Evolutionary conservation across 2,797 vertebrate species (phyloP).

Genomic region (Perodicticus potto): DNA sequence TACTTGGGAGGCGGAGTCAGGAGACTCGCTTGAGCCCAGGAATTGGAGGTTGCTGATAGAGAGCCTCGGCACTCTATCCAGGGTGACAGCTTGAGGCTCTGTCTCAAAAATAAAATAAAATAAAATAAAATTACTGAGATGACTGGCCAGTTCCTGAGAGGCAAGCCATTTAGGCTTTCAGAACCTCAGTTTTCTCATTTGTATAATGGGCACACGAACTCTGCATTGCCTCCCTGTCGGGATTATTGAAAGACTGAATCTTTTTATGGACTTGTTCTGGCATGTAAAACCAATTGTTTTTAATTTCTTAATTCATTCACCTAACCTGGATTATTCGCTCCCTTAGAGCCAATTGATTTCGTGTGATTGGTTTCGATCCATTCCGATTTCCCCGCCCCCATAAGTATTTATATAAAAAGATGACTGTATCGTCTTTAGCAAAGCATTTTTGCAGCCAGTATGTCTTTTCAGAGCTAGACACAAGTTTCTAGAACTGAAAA

Average conservation of each 20-base stretch:
- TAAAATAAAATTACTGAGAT: too few species aligned
- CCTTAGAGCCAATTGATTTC: not conserved
- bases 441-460: not conserved
- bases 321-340: not conserved
- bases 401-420: not conserved
- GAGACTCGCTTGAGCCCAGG: too few species aligned
- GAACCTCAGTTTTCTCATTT: not conserved
- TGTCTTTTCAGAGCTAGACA: not conserved
- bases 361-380: not conserved
- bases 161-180: not conserved
- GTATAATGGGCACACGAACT: not conserved
- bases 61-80: too few species aligned
- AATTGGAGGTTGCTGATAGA: too few species aligned
- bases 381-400: not conserved
- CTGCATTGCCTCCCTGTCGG: not conserved
- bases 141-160: not conserved
- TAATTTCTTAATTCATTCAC: not conserved
- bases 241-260: not conserved
- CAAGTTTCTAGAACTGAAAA: slow-evolving; percentile 40
- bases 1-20: too few species aligned
- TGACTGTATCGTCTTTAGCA: not conserved
- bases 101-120: too few species aligned
- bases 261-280: not conserved
- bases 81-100: too few species aligned
- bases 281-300: not conserved